phyloP scores from a whole-genome alignment of 37 sponge, comb jelly and placozoan species.

The Haliclona indistincta region DNA sequence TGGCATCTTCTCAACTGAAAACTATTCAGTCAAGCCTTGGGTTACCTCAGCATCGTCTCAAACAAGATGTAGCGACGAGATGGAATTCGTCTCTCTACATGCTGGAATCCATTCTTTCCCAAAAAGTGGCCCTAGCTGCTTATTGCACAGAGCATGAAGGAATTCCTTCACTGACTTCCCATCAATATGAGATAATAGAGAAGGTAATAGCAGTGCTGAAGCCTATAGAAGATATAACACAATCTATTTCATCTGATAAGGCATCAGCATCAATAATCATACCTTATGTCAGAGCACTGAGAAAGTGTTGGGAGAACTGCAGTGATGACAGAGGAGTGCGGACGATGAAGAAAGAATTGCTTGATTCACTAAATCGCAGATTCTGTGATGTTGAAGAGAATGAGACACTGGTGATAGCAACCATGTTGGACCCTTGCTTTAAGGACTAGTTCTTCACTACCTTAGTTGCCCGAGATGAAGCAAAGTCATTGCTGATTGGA shows the following conservation, averaged over 20 bases:
- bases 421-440: slow-evolving; percentile 21
- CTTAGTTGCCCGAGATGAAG: background rate
- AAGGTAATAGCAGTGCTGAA: background rate
- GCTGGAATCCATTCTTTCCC: slow-evolving; percentile 5
- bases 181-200: background rate
- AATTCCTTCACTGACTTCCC: background rate
- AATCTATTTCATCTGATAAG: slow-evolving; percentile 9
- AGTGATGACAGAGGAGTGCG: slow-evolving; percentile 20
- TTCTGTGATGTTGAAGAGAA: slow-evolving; percentile 4
- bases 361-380: slow-evolving; percentile 7
- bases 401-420: slow-evolving; percentile 6
- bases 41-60: slow-evolving; percentile 20
- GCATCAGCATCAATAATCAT: background rate
- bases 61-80: slow-evolving; percentile 27
- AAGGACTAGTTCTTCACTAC: slow-evolving; percentile 22
- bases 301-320: background rate
- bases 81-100: slow-evolving; percentile 25
- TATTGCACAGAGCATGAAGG: slow-evolving; percentile 7
- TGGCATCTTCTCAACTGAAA: slow-evolving; percentile 4
- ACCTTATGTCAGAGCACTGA: slow-evolving; percentile 10
- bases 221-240: slow-evolving; percentile 21
- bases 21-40: slow-evolving; percentile 17
- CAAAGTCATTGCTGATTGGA: slow-evolving; percentile 7
- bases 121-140: slow-evolving; percentile 31
- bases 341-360: slow-evolving; percentile 14